phyloP scores from a whole-genome alignment of 1,140 invertebrate species.

The Sogatella furcifera region DNA sequence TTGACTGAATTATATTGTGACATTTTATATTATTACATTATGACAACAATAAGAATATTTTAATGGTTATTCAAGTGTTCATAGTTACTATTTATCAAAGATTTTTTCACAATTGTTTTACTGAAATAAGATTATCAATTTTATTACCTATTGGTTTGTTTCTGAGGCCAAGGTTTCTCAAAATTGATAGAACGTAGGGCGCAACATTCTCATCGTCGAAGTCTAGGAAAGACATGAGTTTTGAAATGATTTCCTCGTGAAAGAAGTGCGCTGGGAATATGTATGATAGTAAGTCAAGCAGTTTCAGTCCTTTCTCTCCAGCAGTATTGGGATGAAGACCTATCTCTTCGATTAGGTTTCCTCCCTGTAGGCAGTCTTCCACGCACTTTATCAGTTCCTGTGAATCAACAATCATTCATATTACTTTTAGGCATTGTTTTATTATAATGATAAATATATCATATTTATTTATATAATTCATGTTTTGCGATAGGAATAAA shows the following conservation, averaged over 20 bases:
- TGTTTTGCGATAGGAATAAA: too few relatives aligned
- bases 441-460: too few relatives aligned
- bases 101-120: too few relatives aligned
- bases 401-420: background rate
- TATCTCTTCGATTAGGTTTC: constrained; percentile 58
- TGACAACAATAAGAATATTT: too few relatives aligned
- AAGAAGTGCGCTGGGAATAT: constrained; percentile 90
- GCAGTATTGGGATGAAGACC: constrained; percentile 67
- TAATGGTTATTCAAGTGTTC: too few relatives aligned
- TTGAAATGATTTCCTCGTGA: constrained; percentile 68
- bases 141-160: constrained; percentile 63
- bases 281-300: constrained; percentile 74
- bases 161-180: constrained; percentile 82
- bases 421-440: too few relatives aligned
- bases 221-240: constrained; percentile 65
- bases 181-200: constrained; percentile 65
- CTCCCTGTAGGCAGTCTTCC: constrained; percentile 54
- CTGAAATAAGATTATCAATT: too few relatives aligned
- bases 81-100: too few relatives aligned
- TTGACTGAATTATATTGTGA: too few relatives aligned
- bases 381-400: constrained; percentile 54
- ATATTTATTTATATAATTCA: too few relatives aligned
- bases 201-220: constrained; percentile 75
- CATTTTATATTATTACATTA: too few relatives aligned
- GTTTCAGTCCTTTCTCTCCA: constrained; percentile 67